Evolutionary conservation across 2,797 vertebrate species (phyloP).

Genomic region (Smutsia temminckii): DNA sequence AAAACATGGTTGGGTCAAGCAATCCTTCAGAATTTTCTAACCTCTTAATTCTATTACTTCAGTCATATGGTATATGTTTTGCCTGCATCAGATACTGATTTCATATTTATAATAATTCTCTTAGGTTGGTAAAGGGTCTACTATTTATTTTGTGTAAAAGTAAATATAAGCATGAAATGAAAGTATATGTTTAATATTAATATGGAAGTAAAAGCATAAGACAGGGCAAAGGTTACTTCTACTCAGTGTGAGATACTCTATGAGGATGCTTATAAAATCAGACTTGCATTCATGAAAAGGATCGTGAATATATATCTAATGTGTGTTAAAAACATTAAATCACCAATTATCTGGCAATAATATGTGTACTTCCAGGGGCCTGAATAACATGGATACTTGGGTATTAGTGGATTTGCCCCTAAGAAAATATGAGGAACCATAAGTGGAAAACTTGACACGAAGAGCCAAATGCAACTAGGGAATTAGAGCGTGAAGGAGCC

Average conservation of each 20-base stretch:
- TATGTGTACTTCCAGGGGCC: neutral
- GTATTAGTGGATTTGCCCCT: neutral
- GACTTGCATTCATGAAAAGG: neutral
- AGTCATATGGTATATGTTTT: neutral
- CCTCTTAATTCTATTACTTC: neutral
- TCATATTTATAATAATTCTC: neutral
- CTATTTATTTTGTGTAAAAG: neutral
- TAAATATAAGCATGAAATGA: neutral
- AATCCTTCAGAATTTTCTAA: neutral
- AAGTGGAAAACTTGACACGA: constrained; percentile 12
- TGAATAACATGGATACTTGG: neutral
- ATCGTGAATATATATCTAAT: neutral
- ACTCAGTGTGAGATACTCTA: neutral
- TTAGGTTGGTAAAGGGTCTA: neutral
- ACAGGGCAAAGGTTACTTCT: neutral
- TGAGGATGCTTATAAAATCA: neutral
- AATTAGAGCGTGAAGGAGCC: neutral
- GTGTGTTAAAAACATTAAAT: neutral
- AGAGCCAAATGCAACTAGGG: neutral
- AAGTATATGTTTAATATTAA: neutral
- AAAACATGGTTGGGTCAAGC: neutral
- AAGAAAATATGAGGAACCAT: neutral
- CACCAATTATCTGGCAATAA: neutral
- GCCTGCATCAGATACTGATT: neutral
- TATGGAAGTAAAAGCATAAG: neutral